Evolutionary conservation across 2,797 vertebrate genomes (phyloP).

Genomic region (Acrossocheilus wenchowensis): DNA sequence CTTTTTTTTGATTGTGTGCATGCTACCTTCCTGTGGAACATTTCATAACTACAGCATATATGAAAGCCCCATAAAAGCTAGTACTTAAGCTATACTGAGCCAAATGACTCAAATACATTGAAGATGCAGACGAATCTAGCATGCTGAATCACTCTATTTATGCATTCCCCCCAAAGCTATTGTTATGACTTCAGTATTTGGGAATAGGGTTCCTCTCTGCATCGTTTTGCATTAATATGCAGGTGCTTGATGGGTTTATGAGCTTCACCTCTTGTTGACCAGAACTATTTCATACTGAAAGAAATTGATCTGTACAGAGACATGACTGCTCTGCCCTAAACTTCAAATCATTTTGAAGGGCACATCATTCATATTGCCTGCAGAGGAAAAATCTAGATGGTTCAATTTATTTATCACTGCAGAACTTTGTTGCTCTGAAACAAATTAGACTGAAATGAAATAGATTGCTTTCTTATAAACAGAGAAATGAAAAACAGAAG

Average conservation of each 20-base stretch:
- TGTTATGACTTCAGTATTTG: slow-evolving; percentile 31
- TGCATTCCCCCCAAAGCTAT: slow-evolving; percentile 25
- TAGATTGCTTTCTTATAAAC: slow-evolving; percentile 15
- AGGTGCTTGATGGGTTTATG: slow-evolving; percentile 50
- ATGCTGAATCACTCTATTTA: slow-evolving; percentile 16
- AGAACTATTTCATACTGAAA: slow-evolving; percentile 54
- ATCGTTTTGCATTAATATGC: slow-evolving; percentile 55
- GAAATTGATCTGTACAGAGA: slow-evolving; percentile 44
- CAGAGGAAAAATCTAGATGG: not conserved
- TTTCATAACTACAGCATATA: not conserved
- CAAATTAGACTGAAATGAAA: slow-evolving; percentile 32
- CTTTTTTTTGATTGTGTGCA: not conserved
- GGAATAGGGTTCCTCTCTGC: slow-evolving; percentile 30
- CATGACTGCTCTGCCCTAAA: slow-evolving; percentile 29
- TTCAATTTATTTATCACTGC: slow-evolving; percentile 23
- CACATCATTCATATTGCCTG: slow-evolving; percentile 38
- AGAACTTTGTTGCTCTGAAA: slow-evolving; percentile 20
- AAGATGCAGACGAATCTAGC: not conserved
- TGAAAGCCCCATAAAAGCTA: not conserved
- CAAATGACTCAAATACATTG: slow-evolving; percentile 3
- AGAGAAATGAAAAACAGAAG: slow-evolving; percentile 20
- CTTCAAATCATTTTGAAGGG: slow-evolving; percentile 56
- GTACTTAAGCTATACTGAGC: not conserved
- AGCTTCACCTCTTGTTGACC: slow-evolving; percentile 55
- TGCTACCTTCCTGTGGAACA: not conserved